These are phyloP conservation scores for Leptopilina drosophilae DNA, from an alignment of 2,888 invertebrate species.

Conservation along the genomic window DNA sequence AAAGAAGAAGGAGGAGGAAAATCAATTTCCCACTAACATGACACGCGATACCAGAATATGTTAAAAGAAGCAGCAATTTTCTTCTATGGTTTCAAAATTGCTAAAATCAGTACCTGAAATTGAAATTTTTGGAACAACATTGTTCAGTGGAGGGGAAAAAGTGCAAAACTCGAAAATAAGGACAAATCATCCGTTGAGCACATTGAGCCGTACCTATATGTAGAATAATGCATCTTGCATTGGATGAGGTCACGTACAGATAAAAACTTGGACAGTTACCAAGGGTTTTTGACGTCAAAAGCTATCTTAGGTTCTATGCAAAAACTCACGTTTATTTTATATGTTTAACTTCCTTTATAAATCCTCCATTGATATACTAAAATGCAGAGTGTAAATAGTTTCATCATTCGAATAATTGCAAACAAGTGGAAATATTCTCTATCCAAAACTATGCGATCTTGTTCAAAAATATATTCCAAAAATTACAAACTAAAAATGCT, in stretches of 20 bases:
- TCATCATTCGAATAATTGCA: too few species aligned
- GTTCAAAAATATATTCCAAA: too few species aligned
- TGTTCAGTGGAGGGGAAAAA: neutral
- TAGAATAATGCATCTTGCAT: slow-evolving; percentile 33
- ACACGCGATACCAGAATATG: too few species aligned
- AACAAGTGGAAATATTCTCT: too few species aligned
- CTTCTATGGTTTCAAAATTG: too few species aligned
- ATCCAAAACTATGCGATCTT: too few species aligned
- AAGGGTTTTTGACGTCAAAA: slow-evolving; percentile 16
- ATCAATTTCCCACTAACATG: too few species aligned
- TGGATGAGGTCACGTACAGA: slow-evolving; percentile 34
- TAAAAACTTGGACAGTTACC: slow-evolving; percentile 22
- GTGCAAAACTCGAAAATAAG: slow-evolving; percentile 11
- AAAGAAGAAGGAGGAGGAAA: neutral
- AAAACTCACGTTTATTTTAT: slow-evolving; percentile 3
- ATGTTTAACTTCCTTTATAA: neutral
- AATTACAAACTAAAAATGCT: too few species aligned
- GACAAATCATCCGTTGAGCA: slow-evolving; percentile 1
- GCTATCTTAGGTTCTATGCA: neutral
- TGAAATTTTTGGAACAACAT: neutral
- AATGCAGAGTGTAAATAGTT: too few species aligned
- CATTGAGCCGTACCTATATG: slow-evolving; percentile 9
- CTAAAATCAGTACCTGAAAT: neutral
- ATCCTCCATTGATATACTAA: neutral
- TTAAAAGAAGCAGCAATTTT: too few species aligned